Percentiles rank a stretch among this genome's conserved stretches.
Evolutionary conservation across 2,888 invertebrate species (phyloP).

Genomic region (Neria commutata): DNA sequence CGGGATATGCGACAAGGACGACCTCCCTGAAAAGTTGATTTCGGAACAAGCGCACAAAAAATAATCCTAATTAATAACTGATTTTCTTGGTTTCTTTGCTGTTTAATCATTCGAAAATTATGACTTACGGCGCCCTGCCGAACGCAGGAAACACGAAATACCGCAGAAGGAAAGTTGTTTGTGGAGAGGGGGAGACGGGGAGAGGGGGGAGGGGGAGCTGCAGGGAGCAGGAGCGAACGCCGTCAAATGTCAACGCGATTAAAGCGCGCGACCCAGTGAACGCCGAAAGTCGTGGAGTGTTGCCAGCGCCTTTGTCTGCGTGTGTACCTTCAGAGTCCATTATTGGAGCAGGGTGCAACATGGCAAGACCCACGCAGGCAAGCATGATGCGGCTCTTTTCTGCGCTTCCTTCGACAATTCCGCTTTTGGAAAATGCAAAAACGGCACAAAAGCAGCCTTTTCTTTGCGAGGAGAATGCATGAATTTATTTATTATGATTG

Average conservation of each 20-base stretch:
- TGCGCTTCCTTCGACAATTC: background rate
- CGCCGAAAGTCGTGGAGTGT: background rate
- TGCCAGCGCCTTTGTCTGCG: background rate
- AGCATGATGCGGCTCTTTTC: too few relatives aligned
- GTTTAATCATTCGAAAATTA: constrained; percentile 5
- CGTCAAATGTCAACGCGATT: background rate
- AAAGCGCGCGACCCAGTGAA: background rate
- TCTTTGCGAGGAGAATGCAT: constrained; percentile 16
- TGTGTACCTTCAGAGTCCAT: too few relatives aligned
- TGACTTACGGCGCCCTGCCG: too few relatives aligned
- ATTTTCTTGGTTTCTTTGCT: constrained; percentile 4
- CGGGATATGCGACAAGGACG: background rate
- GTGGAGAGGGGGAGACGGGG: background rate
- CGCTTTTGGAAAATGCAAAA: background rate
- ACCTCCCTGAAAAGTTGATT: too few relatives aligned
- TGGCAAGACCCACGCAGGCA: too few relatives aligned
- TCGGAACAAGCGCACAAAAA: too few relatives aligned
- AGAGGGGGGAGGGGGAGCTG: too few relatives aligned
- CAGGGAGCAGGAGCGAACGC: too few relatives aligned
- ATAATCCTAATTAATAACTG: constrained; percentile 5
- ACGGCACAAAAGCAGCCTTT: background rate
- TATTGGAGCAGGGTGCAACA: too few relatives aligned
- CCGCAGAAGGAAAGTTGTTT: too few relatives aligned
- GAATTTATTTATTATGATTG: constrained; percentile 23
- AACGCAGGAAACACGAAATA: too few relatives aligned